Conservation (phyloP, 2,797 vertebrate genomes). For the Pseudomugil gertrudae region DNA sequence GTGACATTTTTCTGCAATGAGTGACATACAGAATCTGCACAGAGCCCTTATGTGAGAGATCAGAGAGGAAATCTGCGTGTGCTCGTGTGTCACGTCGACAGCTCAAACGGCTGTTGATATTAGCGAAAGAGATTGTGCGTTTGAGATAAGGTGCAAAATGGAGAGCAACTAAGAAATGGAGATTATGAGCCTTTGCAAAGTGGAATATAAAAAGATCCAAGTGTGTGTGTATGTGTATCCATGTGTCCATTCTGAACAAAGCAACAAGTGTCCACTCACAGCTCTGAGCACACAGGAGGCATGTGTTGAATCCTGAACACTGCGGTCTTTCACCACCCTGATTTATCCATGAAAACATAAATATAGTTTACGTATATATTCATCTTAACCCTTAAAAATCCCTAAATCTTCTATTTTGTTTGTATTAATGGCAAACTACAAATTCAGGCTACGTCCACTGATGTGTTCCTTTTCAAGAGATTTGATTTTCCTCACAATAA, state of each 20-base stretch:
- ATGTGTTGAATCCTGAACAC: constrained; percentile 53
- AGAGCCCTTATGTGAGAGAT: constrained; percentile 44
- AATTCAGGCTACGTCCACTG: not conserved
- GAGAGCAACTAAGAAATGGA: constrained; percentile 41
- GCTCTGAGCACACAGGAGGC: constrained; percentile 48
- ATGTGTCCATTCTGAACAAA: constrained; percentile 51
- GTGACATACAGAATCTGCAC: constrained; percentile 45
- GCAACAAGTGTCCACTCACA: constrained; percentile 46
- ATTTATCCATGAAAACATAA: constrained; percentile 26
- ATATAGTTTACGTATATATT: constrained; percentile 2
- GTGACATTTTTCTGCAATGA: constrained; percentile 40
- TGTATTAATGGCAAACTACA: constrained; percentile 2
- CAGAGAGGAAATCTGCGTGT: constrained; percentile 30
- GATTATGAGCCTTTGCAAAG: constrained; percentile 36
- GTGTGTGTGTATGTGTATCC: constrained; percentile 14
- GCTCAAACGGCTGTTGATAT: constrained; percentile 47
- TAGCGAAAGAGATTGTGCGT: constrained; percentile 27
- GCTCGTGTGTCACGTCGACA: constrained; percentile 5
- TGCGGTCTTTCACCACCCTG: constrained; percentile 36
- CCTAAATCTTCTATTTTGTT: not conserved
- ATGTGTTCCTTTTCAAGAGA: not conserved
- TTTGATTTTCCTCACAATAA: not conserved
- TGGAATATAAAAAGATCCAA: constrained; percentile 39
- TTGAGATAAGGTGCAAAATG: constrained; percentile 61
- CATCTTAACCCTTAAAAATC: constrained; percentile 5